Conservation (phyloP, 2,113 vertebrate species). For the Lampris incognitus region DNA sequence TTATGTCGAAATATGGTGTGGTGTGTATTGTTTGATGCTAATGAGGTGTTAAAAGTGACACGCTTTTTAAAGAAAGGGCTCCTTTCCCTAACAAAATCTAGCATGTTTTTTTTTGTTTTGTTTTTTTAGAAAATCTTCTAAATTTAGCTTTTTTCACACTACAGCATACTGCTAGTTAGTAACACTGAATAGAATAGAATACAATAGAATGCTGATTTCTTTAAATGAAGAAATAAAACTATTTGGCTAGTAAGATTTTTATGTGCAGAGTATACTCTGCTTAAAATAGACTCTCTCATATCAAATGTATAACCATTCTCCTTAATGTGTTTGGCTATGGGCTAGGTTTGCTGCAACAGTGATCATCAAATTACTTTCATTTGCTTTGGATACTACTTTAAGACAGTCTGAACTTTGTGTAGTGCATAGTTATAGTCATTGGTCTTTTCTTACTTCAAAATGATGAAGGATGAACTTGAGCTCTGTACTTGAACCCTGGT, state of each 20-base stretch:
- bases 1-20: slow-evolving; percentile 28
- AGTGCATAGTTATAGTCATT: slow-evolving; percentile 41
- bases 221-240: neutral
- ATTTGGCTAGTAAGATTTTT: slow-evolving; percentile 13
- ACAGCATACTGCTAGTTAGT: neutral
- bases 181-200: neutral
- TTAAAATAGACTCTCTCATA: slow-evolving; percentile 19
- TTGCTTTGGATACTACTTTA: slow-evolving; percentile 48
- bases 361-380: slow-evolving; percentile 66
- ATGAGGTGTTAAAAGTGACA: slow-evolving; percentile 20
- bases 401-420: slow-evolving; percentile 36
- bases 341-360: slow-evolving; percentile 53
- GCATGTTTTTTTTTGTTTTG: neutral
- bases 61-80: slow-evolving; percentile 14
- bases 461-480: slow-evolving; percentile 30
- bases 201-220: neutral
- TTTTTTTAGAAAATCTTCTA: slow-evolving; percentile 42
- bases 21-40: slow-evolving; percentile 2
- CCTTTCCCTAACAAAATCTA: no score
- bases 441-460: slow-evolving; percentile 46
- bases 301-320: slow-evolving; percentile 37
- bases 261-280: neutral
- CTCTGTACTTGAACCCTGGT: neutral
- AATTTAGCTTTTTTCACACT: slow-evolving; percentile 11
- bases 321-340: slow-evolving; percentile 50